A percentile compares a stretch with the other conserved stretches of the same genome.
These are phyloP conservation scores for Dione vanillae DNA, from an alignment of 2,888 invertebrate genomes.

Conservation along the genomic window DNA sequence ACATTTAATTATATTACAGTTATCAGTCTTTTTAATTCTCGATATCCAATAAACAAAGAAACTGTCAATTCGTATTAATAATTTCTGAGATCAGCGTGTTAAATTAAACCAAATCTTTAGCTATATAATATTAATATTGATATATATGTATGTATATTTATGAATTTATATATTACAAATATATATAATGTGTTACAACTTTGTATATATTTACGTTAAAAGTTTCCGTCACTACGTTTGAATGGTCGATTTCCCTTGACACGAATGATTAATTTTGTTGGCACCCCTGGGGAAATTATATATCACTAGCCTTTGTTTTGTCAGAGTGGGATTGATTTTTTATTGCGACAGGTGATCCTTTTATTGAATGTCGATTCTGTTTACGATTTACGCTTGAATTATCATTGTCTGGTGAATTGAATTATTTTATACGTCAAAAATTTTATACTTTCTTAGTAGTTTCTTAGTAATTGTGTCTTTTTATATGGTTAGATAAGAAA, in stretches of 20 bases:
- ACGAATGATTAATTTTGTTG: conserved; percentile 58
- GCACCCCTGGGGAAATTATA: conserved; percentile 58
- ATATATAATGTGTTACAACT: background rate
- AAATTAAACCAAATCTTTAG: background rate
- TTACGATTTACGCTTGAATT: conserved; percentile 22
- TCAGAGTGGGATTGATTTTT: conserved; percentile 45
- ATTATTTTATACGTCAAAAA: background rate
- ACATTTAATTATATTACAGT: too few relatives aligned
- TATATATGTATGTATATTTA: background rate
- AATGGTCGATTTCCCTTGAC: conserved; percentile 40
- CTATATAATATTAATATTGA: background rate
- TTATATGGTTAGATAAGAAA: too few relatives aligned
- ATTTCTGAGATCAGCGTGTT: background rate
- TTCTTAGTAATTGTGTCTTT: too few relatives aligned
- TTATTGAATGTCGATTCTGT: conserved; percentile 32
- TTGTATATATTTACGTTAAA: conserved; percentile 19
- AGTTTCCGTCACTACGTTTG: conserved; percentile 24
- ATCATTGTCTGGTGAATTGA: background rate
- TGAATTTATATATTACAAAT: too few relatives aligned
- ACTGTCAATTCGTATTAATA: background rate
- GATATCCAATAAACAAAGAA: too few relatives aligned
- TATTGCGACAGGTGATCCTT: conserved; percentile 42
- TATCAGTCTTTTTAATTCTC: too few relatives aligned
- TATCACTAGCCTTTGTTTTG: conserved; percentile 49
- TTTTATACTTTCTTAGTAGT: too few relatives aligned